Base-by-base conservation (phyloP, 2,113 vertebrate genomes). In the Cairina moschata region DNA sequence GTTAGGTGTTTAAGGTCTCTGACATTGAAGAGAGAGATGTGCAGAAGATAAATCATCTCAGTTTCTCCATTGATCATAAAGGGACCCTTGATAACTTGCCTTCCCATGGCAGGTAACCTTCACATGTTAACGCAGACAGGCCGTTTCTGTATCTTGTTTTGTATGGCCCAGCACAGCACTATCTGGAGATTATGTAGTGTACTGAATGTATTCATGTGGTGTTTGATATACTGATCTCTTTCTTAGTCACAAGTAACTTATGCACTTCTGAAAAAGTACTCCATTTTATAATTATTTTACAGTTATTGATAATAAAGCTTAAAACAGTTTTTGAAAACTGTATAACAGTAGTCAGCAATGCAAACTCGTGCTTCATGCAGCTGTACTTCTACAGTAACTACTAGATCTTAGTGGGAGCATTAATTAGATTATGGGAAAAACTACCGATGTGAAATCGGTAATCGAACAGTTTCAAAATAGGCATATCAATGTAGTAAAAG, bases 161-260 rank as follows among this genome's bases (percentile, higher is more conserved):
- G 16, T 26, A n/a, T 18, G 68, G 34, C 67, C 88, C 44, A 9
- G 54, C 1, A 34, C 44, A 54, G 72, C 15, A 5, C 80, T 40
- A 4, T 0, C 5, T 4, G 6, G 76, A 86, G 50, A 7, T 2
- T 0, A 4, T 36, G 68, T 56, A 50, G 12, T 3, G 23, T 11
- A 4, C 69, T 79, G 14, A 18, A 22, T 48, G 46, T 28, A 31
- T 11, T 48, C 4, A 0, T 0, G 2, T 46, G 68, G 46, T 34
- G 11, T 69, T 46, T 46, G 34, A 26, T 63, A 55, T 83, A 38
- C 72, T 48, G 15, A 1, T 59, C 40, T 15, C 6, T 52, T 72
- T 25, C 36, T 36, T 69, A 26, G 25, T 50, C 26, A 44, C 26
- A 40, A 36, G 31, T 58, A 71, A 32, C 6, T 42, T 31, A 2